These are phyloP conservation scores for Florisuga fusca DNA, from an alignment of 2,797 vertebrate species.

Conservation along the genomic window DNA sequence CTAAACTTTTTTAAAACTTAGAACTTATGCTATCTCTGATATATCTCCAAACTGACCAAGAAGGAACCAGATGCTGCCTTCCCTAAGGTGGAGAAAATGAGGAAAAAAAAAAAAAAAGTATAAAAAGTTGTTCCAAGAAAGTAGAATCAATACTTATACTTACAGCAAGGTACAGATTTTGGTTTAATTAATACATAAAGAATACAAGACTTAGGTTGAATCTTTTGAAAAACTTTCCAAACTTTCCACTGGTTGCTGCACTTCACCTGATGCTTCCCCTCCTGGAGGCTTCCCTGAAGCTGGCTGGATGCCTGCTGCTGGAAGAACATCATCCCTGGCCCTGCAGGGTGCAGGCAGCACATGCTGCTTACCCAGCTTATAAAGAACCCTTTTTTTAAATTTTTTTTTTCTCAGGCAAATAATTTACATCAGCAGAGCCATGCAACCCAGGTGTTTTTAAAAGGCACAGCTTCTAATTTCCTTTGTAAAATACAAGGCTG, in stretches of 20 bases:
- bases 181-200: neutral
- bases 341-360: rapidly evolving
- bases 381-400: neutral
- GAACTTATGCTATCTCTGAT: rapidly evolving
- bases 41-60: neutral
- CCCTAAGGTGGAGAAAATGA: neutral
- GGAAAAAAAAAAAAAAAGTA: neutral
- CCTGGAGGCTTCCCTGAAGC: neutral
- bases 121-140: neutral
- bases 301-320: rapidly evolving
- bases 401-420: neutral
- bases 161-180: neutral
- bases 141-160: neutral
- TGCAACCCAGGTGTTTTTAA: neutral
- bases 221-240: neutral
- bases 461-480: neutral
- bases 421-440: neutral
- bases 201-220: neutral
- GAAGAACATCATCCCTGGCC: neutral
- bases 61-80: neutral
- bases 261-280: neutral
- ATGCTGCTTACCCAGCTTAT: neutral
- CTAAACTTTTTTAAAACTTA: neutral
- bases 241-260: neutral
- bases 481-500: neutral